A percentile compares a stretch with the other conserved stretches of the same genome.
These are phyloP conservation scores for Synodontis membranacea DNA, from an alignment of 2,113 vertebrate species.

Conservation along the genomic window DNA sequence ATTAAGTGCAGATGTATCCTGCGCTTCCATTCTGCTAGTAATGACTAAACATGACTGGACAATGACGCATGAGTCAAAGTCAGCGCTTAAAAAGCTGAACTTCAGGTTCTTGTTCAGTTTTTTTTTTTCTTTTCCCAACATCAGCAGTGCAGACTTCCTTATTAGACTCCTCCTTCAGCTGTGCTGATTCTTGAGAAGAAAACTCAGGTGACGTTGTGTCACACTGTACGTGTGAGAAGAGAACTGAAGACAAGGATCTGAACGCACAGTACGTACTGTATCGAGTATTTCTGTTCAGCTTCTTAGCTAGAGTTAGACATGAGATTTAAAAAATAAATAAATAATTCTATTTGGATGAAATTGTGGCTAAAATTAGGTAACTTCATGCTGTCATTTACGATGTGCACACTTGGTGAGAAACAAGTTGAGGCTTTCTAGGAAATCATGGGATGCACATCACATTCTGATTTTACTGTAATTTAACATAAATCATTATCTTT, in stretches of 20 bases:
- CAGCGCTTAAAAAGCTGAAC: constrained; percentile 29
- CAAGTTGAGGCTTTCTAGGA: neutral
- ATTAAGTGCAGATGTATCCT: too few species aligned
- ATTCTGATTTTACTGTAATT: neutral
- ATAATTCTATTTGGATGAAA: neutral
- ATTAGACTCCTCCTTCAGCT: constrained; percentile 26
- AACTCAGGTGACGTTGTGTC: too few species aligned
- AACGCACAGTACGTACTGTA: neutral
- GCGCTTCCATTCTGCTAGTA: neutral
- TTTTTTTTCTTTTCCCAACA: neutral
- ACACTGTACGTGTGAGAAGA: neutral
- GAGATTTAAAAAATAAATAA: too few species aligned
- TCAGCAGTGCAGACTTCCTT: constrained; percentile 3
- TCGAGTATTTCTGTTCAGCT: neutral
- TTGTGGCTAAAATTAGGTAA: neutral
- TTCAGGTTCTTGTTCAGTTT: constrained; percentile 39
- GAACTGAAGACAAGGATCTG: neutral
- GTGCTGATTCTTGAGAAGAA: constrained; percentile 11
- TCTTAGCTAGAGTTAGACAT: neutral
- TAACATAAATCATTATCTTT: neutral
- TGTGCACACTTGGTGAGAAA: neutral
- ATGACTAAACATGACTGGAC: too few species aligned
- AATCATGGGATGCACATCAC: neutral
- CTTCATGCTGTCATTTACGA: too few species aligned
- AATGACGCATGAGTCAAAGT: neutral